Base-by-base conservation (phyloP, 2,797 vertebrate genomes). In the Squalus acanthias region DNA sequence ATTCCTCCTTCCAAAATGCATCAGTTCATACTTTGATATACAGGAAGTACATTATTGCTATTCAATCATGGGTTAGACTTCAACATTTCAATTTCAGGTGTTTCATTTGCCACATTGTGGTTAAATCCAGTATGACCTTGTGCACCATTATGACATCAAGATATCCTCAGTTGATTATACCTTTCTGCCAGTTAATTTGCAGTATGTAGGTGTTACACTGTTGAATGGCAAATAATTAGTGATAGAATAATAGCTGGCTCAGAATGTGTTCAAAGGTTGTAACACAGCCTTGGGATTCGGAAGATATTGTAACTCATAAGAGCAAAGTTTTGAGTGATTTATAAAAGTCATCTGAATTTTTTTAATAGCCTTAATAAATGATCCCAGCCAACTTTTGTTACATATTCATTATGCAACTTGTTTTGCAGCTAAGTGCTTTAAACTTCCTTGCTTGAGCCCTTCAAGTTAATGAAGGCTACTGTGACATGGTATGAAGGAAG, bases 141-240 rank as follows among this genome's bases (percentile, higher is more conserved):
- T 53, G 26, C 13, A 60, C 53, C 53, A 91, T 91, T 91, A 91
- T 91, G 88, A 63, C 88, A 91, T 91, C 57, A 91, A 87, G 39
- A 53, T 87, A 87, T 50, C 82, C 46, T 87, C 22, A 91, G 53
- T 91, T 91, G 53, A n/a, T 57, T 57, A 2, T 57, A 57, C 53
- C 53, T 57, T 91, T 91, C 88, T 60, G 88, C 60, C 10, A 60
- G 88, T 91, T 91, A 57, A 33, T 5, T 12, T 91, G 26, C 88
- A 91, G 10, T 91, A 63, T 33, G 22, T 89, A 89, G 12, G 24
- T 89, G 57, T 91, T 89, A 91, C 88, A 33, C 24, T 53, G 57
- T 60, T 89, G 88, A 91, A 91, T 91, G 26, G 26, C 12, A 33
- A 91, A 57, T 91, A 91, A 24, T 26, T 24, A 91, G 50, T 2